These are phyloP conservation scores for Characodon lateralis DNA, from an alignment of 2,797 vertebrate genomes.

Conservation along the genomic window DNA sequence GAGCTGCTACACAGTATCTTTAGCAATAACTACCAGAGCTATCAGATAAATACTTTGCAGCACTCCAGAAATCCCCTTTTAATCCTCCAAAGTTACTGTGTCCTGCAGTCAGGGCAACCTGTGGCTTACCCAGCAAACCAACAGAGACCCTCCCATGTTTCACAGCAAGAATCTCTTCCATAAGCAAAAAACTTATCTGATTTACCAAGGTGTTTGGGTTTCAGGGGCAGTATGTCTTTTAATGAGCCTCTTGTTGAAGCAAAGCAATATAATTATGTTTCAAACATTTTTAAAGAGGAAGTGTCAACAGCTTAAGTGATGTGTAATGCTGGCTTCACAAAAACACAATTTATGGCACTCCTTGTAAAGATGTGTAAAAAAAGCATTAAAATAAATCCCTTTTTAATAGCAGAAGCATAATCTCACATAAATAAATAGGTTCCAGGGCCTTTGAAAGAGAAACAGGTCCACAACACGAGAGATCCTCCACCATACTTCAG, in stretches of 20 bases:
- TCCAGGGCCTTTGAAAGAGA: too few relatives aligned
- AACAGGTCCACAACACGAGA: too few relatives aligned
- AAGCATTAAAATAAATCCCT: too few relatives aligned
- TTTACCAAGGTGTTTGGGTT: neutral
- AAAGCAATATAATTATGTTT: neutral
- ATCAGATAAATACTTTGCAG: neutral
- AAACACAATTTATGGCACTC: neutral
- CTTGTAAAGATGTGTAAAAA: neutral
- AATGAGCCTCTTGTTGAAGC: neutral
- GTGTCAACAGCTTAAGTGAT: neutral
- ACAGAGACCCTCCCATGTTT: neutral
- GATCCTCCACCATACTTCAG: too few relatives aligned
- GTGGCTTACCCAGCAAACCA: neutral
- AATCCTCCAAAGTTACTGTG: neutral
- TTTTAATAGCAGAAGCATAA: too few relatives aligned
- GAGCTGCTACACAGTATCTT: neutral
- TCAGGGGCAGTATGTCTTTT: neutral
- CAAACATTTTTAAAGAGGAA: neutral
- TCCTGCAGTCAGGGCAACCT: slow-evolving; percentile 3
- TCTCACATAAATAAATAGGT: too few relatives aligned
- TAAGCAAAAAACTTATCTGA: neutral
- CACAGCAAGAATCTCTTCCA: neutral
- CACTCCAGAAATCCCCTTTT: neutral
- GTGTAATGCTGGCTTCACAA: too few relatives aligned
- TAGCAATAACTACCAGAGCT: neutral